A percentile compares a stretch with the other conserved stretches of the same genome.
phyloP scores from a whole-genome alignment of 2,797 vertebrate genomes.

The Sebastes minor region DNA sequence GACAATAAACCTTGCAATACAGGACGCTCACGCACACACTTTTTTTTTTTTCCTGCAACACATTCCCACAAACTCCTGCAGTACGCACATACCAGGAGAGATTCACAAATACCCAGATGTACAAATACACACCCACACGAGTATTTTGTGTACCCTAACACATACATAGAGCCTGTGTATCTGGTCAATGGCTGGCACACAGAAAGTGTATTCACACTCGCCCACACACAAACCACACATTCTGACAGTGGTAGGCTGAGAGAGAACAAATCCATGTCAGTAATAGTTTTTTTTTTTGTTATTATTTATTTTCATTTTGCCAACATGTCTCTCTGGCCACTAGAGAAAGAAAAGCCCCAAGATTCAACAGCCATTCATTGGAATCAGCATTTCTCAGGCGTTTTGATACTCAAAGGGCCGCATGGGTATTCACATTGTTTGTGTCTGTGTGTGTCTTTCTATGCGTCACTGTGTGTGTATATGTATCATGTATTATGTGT shows the following conservation, averaged over 20 bases:
- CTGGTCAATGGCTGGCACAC: background rate
- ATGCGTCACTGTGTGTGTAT: background rate
- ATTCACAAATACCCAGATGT: background rate
- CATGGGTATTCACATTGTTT: background rate
- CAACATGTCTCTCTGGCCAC: background rate
- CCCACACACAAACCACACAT: background rate
- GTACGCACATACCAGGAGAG: background rate
- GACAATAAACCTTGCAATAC: conserved; percentile 14
- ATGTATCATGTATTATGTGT: background rate
- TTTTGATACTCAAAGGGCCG: conserved; percentile 3
- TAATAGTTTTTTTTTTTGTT: background rate
- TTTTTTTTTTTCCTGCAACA: background rate
- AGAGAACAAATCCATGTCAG: conserved; percentile 20
- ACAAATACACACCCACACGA: background rate
- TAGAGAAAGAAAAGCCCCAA: background rate
- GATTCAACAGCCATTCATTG: conserved; percentile 10
- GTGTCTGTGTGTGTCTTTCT: too few species aligned
- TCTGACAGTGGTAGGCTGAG: background rate
- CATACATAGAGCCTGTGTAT: background rate
- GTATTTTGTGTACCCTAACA: background rate
- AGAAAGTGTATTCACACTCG: background rate
- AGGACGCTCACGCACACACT: background rate
- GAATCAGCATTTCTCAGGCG: conserved; percentile 2
- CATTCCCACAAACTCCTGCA: background rate
- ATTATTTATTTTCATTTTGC: background rate